phyloP scores from a whole-genome alignment of 2,888 invertebrate genomes.

The Brachylomia viminalis region DNA sequence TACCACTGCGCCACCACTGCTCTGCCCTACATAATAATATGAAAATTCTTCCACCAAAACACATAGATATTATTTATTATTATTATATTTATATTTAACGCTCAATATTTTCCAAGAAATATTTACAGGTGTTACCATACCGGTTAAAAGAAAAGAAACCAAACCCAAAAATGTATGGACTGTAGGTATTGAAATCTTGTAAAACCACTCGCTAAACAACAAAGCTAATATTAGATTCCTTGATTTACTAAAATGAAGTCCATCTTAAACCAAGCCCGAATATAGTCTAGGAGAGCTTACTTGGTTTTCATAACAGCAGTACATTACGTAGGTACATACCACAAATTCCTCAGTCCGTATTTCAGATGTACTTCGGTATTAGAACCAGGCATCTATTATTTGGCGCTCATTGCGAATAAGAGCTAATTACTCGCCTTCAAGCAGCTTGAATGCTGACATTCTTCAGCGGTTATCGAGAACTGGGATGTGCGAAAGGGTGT shows the following conservation, averaged over 20 bases:
- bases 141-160: background rate
- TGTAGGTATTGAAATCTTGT: background rate
- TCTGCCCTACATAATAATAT: background rate
- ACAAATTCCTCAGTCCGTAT: conserved; percentile 51
- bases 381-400: conserved; percentile 79
- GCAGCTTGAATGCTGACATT: conserved; percentile 86
- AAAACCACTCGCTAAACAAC: background rate
- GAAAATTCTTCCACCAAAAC: background rate
- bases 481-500: conserved; percentile 64
- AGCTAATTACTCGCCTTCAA: conserved; percentile 88
- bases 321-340: conserved; percentile 34
- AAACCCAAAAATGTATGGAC: background rate
- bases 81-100: background rate
- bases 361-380: conserved; percentile 54
- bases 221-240: conserved; percentile 7
- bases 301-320: conserved; percentile 51
- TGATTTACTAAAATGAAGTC: background rate
- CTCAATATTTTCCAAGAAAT: background rate
- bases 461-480: conserved; percentile 79
- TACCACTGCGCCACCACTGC: background rate
- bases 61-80: background rate
- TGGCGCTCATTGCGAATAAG: conserved; percentile 79
- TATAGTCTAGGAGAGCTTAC: conserved; percentile 7
- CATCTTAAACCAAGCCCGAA: conserved; percentile 2
- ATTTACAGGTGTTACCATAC: background rate